Evolutionary conservation across 2,797 vertebrate genomes (phyloP).

Genomic region (Tolypeutes matacus): DNA sequence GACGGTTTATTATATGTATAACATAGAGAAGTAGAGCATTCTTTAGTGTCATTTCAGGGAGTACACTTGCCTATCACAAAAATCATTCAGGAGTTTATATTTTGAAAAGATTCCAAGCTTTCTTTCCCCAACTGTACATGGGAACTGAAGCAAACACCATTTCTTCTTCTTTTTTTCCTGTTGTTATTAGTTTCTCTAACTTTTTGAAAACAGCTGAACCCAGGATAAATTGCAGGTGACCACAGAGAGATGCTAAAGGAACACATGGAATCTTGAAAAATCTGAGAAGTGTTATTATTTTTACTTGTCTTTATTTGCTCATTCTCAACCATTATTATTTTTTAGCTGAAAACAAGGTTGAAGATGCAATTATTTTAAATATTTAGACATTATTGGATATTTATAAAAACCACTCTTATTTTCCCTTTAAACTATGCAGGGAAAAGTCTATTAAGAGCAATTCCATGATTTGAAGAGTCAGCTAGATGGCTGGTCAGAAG

Average conservation of each 20-base stretch:
- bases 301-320: neutral
- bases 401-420: neutral
- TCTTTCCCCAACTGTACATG: slow-evolving; percentile 64
- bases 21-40: slow-evolving; percentile 1
- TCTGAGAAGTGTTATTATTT: neutral
- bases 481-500: neutral
- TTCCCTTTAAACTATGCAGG: neutral
- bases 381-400: neutral
- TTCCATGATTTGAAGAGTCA: neutral
- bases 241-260: slow-evolving; percentile 59
- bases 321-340: neutral
- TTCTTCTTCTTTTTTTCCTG: slow-evolving; percentile 60
- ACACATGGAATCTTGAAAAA: neutral
- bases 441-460: neutral
- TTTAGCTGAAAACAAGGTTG: neutral
- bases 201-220: slow-evolving; percentile 70
- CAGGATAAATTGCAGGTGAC: slow-evolving; percentile 67
- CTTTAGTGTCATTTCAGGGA: slow-evolving; percentile 55
- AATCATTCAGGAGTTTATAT: slow-evolving; percentile 55
- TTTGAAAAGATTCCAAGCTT: slow-evolving; percentile 70
- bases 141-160: slow-evolving; percentile 51
- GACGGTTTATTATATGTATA: slow-evolving; percentile 46
- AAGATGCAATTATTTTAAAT: slow-evolving; percentile 39
- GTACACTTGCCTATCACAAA: slow-evolving; percentile 60
- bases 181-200: slow-evolving; percentile 65